These are phyloP conservation scores for Ariolimax columbianus DNA, from an alignment of 2,888 invertebrate species.

Conservation along the genomic window DNA sequence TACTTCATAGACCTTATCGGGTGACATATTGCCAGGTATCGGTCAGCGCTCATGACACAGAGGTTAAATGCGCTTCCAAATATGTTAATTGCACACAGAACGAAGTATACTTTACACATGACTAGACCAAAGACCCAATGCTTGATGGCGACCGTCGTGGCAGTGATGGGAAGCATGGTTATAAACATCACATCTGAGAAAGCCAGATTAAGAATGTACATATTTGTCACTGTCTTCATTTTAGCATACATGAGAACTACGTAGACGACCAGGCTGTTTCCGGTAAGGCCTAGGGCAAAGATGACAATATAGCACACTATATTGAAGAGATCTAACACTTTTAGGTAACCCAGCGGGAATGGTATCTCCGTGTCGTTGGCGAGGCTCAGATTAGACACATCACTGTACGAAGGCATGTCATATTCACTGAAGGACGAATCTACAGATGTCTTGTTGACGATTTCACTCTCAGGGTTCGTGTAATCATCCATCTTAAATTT, in stretches of 20 bases:
- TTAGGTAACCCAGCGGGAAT: not conserved
- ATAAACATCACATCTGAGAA: conserved; percentile 78
- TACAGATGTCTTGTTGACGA: not conserved
- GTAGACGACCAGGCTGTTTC: conserved; percentile 78
- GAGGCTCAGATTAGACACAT: not conserved
- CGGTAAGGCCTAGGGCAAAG: conserved; percentile 74
- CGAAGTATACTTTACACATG: conserved; percentile 79
- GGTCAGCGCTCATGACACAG: conserved; percentile 79
- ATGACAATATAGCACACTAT: conserved; percentile 66
- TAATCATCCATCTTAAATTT: not conserved
- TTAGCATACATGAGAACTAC: conserved; percentile 75
- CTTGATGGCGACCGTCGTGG: conserved; percentile 70
- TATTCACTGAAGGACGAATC: not conserved
- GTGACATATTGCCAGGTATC: conserved; percentile 79
- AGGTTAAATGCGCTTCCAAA: conserved; percentile 79
- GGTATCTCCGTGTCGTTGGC: not conserved
- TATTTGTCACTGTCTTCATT: conserved; percentile 79
- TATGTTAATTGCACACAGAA: conserved; percentile 78
- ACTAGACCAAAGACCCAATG: conserved; percentile 78
- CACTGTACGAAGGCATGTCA: no score
- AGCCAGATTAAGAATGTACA: conserved; percentile 79
- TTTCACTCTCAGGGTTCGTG: not conserved
- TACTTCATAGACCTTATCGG: conserved; percentile 75
- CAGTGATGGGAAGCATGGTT: conserved; percentile 77
- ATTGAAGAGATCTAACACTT: conserved; percentile 58